Evolutionary conservation across 2,797 vertebrate species (phyloP).

Genomic region (Chrysolophus pictus): DNA sequence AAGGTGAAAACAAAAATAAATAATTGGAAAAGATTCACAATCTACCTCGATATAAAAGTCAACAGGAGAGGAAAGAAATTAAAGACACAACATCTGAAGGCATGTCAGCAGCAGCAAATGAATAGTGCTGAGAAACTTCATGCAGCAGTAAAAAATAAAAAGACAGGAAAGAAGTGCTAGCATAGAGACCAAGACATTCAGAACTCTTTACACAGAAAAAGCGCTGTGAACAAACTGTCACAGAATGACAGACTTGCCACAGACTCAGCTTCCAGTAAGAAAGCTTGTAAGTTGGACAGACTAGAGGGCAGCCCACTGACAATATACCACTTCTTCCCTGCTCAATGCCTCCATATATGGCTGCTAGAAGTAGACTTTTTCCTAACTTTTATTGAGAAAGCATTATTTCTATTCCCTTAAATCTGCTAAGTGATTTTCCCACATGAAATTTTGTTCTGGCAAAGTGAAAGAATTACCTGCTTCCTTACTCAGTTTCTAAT

Average conservation of each 20-base stretch:
- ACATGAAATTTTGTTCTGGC: not conserved
- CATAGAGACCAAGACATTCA: not conserved
- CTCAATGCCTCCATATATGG: not conserved
- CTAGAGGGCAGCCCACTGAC: not conserved
- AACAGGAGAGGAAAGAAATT: not conserved
- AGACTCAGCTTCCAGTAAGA: not conserved
- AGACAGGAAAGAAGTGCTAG: not conserved
- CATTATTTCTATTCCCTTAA: not conserved
- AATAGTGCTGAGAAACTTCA: not conserved
- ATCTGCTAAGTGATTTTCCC: not conserved
- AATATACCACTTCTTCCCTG: not conserved
- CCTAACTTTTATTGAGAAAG: not conserved
- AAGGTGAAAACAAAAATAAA: not conserved
- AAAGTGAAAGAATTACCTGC: not conserved
- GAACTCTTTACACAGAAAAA: not conserved
- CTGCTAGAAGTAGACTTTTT: not conserved
- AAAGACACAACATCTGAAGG: not conserved
- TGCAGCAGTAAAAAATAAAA: not conserved
- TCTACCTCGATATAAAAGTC: not conserved
- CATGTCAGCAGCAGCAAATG: not conserved
- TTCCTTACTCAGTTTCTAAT: not conserved
- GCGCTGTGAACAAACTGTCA: not conserved
- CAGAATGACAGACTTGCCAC: not conserved
- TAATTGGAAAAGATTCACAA: not conserved
- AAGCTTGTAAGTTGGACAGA: not conserved